These are phyloP conservation scores for Lonchura striata DNA, from an alignment of 2,113 vertebrate species.

Conservation along the genomic window DNA sequence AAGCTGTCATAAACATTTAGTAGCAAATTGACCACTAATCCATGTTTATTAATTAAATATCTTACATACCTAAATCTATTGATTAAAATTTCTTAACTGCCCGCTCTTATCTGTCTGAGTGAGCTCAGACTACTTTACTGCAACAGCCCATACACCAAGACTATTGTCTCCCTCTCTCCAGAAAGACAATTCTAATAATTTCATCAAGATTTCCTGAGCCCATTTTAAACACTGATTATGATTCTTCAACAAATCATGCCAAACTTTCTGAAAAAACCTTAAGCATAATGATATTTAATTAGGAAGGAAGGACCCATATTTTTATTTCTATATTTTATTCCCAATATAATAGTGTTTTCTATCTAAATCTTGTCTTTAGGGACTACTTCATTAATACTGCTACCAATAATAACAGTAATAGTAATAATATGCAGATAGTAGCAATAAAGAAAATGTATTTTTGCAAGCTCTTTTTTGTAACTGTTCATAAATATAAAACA, in stretches of 20 bases:
- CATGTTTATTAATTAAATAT: not conserved
- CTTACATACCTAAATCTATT: not conserved
- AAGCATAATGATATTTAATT: not conserved
- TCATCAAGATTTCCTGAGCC: not conserved
- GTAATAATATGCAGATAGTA: not conserved
- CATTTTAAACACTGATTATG: not conserved
- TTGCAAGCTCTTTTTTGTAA: not conserved
- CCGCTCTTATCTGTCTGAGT: not conserved
- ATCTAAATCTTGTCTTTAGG: not conserved
- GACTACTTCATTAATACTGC: not conserved
- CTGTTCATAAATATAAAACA: not conserved
- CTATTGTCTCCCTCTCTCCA: not conserved
- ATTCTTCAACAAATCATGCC: not conserved
- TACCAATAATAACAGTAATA: not conserved
- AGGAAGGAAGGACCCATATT: not conserved
- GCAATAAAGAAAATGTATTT: not conserved
- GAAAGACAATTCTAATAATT: not conserved
- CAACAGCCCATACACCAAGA: not conserved
- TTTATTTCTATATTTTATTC: not conserved
- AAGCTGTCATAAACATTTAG: not conserved
- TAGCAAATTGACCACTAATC: not conserved
- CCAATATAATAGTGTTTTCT: not conserved
- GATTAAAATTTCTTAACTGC: not conserved
- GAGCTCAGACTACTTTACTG: not conserved
- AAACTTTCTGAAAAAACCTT: not conserved